Conservation (phyloP, 1,140 invertebrate genomes). For the Drosophila repletoides region DNA sequence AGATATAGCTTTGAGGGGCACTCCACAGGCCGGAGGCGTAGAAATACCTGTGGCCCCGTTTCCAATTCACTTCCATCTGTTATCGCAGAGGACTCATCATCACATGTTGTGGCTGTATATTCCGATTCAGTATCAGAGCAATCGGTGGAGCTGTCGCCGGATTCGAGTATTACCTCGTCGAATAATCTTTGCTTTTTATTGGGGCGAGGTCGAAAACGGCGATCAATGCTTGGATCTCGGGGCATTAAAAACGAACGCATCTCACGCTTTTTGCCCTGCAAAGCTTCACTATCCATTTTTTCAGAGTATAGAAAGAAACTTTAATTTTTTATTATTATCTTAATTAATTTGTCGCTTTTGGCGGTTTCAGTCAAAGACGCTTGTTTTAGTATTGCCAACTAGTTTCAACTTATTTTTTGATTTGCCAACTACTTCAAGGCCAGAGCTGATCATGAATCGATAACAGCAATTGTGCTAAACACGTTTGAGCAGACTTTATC, state of each 20-base stretch:
- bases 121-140: conserved; percentile 58
- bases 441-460: conserved; percentile 6
- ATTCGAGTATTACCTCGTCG: conserved; percentile 55
- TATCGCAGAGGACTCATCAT: conserved; percentile 11
- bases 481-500: too few relatives aligned
- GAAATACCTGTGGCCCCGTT: conserved; percentile 83
- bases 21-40: conserved; percentile 83
- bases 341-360: conserved; percentile 9
- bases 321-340: neutral
- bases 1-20: conserved; percentile 47
- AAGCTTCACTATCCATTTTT: conserved; percentile 1
- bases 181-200: conserved; percentile 60
- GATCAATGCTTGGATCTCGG: conserved; percentile 73
- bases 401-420: neutral
- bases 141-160: conserved; percentile 47
- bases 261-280: conserved; percentile 34
- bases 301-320: neutral
- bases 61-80: conserved; percentile 38
- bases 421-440: conserved; percentile 14
- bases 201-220: conserved; percentile 66
- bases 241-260: conserved; percentile 72
- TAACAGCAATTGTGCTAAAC: too few relatives aligned
- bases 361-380: conserved; percentile 30
- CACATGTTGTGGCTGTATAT: conserved; percentile 10
- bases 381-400: conserved; percentile 20